Evolutionary conservation across 2,888 invertebrate genomes (phyloP).

Genomic region (Ichneumoninae sp.): DNA sequence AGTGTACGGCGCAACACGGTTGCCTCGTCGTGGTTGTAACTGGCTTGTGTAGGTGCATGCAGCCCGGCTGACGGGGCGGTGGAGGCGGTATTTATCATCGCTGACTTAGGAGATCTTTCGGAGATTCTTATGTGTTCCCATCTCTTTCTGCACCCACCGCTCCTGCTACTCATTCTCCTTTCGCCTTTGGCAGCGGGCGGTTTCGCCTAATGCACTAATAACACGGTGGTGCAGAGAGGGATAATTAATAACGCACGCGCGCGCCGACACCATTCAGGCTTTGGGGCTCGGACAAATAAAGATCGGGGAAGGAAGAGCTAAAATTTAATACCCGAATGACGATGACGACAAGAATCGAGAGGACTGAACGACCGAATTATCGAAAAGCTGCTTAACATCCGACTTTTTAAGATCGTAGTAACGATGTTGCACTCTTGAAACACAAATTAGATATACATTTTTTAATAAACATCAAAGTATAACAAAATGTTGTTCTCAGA

Average conservation of each 20-base stretch:
- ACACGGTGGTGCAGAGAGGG: conserved; percentile 79
- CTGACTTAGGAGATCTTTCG: conserved; percentile 73
- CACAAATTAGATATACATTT: neutral
- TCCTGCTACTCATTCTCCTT: conserved; percentile 71
- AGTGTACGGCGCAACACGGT: conserved; percentile 45
- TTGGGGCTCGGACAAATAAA: conserved; percentile 30
- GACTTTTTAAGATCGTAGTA: neutral
- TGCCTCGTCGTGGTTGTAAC: conserved; percentile 21
- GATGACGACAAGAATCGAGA: conserved; percentile 12
- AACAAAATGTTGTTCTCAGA: conserved; percentile 49
- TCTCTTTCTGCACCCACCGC: conserved; percentile 67
- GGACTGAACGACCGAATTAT: conserved; percentile 33
- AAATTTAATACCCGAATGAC: conserved; percentile 23
- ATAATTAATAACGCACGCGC: conserved; percentile 81
- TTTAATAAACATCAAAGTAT: conserved; percentile 11
- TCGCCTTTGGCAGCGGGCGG: conserved; percentile 76
- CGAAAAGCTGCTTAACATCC: neutral
- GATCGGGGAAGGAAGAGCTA: conserved; percentile 16
- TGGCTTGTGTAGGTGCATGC: conserved; percentile 6
- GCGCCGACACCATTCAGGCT: neutral
- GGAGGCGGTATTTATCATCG: conserved; percentile 79
- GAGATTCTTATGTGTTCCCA: conserved; percentile 51
- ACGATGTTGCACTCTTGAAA: neutral
- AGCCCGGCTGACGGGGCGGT: conserved; percentile 37
- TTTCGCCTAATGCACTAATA: conserved; percentile 84